Evolutionary conservation across 2,797 vertebrate genomes (phyloP).

Genomic region (Onychomys torridus): DNA sequence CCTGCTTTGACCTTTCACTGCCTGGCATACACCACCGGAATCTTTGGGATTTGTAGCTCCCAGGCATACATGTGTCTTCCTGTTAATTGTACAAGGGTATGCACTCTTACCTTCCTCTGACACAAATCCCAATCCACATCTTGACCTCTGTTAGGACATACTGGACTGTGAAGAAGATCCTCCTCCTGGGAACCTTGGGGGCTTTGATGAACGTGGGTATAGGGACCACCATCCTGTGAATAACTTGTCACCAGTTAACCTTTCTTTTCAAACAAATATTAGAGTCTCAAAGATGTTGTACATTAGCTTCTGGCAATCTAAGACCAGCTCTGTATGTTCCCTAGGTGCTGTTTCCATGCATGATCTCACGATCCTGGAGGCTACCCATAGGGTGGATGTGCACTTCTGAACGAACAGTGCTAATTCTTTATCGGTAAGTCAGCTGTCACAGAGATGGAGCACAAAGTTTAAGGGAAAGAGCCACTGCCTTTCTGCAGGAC

Average conservation of each 20-base stretch:
- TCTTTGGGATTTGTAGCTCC: not conserved
- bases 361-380: not conserved
- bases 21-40: not conserved
- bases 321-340: not conserved
- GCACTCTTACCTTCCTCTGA: not conserved
- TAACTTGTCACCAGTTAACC: not conserved
- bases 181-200: not conserved
- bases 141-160: not conserved
- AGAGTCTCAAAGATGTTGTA: not conserved
- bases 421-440: not conserved
- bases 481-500: not conserved
- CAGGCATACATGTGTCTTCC: not conserved
- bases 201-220: not conserved
- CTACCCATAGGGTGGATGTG: not conserved
- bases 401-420: not conserved
- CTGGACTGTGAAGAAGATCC: not conserved
- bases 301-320: not conserved
- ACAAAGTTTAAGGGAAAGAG: not conserved
- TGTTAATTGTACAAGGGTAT: not conserved
- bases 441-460: not conserved
- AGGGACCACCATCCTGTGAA: not conserved
- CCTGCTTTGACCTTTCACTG: not conserved
- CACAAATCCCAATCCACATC: not conserved
- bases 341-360: not conserved
- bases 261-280: not conserved